These are phyloP conservation scores for Heterotis niloticus DNA, from an alignment of 2,113 vertebrate species.

Conservation along the genomic window DNA sequence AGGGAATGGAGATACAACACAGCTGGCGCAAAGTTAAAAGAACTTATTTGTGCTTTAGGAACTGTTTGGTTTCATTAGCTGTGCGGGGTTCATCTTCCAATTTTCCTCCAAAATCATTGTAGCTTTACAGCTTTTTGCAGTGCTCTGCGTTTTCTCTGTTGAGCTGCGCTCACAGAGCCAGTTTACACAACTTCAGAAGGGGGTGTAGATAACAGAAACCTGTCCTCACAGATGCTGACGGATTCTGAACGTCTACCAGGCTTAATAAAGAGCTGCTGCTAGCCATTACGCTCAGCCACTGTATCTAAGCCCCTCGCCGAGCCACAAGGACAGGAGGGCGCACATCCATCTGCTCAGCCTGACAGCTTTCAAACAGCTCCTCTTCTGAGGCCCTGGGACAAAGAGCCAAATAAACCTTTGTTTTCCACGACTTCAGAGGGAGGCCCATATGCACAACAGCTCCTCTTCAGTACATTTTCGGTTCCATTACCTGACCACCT, in stretches of 20 bases:
- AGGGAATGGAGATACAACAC: no score
- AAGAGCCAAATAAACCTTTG: neutral
- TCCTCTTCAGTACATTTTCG: neutral
- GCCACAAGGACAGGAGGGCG: neutral
- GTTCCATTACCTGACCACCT: neutral
- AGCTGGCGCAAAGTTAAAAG: no score
- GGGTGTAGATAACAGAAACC: neutral
- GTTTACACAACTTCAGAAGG: no score
- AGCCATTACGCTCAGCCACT: neutral
- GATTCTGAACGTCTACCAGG: neutral
- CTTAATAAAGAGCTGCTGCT: neutral
- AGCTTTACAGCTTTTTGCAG: no score
- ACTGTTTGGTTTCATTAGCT: no score
- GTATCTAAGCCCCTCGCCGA: neutral
- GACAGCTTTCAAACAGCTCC: neutral
- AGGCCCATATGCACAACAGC: neutral
- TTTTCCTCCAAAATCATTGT: no score
- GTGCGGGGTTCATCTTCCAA: no score
- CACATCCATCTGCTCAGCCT: neutral
- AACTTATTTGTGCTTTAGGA: no score
- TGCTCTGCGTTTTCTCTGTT: no score
- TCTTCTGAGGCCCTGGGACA: slow-evolving; percentile 4
- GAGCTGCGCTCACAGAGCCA: no score
- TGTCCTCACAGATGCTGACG: neutral
- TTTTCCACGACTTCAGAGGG: neutral